A percentile compares a stretch with the other conserved stretches of the same genome.
These are phyloP conservation scores for Pollimyrus isidori DNA, from an alignment of 2,113 vertebrate species.

Conservation along the genomic window DNA sequence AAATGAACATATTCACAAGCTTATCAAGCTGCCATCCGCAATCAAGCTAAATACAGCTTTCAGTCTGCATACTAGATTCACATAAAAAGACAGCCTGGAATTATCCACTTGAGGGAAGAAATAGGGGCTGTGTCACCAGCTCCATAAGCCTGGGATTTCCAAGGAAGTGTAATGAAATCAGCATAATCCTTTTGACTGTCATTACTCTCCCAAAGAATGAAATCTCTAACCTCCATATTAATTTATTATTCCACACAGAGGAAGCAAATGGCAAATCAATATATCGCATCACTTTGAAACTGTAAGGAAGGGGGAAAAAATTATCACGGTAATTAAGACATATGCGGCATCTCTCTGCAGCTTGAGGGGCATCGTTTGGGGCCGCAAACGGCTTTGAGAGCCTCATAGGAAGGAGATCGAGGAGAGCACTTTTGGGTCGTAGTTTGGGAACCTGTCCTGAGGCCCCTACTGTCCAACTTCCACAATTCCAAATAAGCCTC, in stretches of 20 bases:
- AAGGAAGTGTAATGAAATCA: slow-evolving; percentile 57
- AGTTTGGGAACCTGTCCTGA: not conserved
- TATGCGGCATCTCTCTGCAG: slow-evolving; percentile 1
- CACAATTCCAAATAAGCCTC: no score
- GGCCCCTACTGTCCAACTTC: not conserved
- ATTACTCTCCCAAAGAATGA: slow-evolving; percentile 32
- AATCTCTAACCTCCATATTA: slow-evolving; percentile 39
- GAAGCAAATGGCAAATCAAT: slow-evolving; percentile 55
- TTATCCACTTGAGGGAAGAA: slow-evolving; percentile 26
- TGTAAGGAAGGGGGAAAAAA: slow-evolving; percentile 12
- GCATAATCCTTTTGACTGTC: slow-evolving; percentile 43
- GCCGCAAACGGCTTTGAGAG: slow-evolving; percentile 10
- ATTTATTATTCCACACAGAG: slow-evolving; percentile 54
- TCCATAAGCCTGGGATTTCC: slow-evolving; percentile 48
- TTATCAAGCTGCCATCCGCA: not conserved
- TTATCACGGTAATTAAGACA: slow-evolving; percentile 29
- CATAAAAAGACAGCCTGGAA: not conserved
- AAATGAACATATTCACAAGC: not conserved
- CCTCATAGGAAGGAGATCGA: not conserved
- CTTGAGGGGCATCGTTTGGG: no score
- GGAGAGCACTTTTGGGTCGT: not conserved
- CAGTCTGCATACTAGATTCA: not conserved
- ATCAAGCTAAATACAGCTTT: not conserved
- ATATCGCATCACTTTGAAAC: slow-evolving; percentile 38
- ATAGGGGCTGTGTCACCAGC: slow-evolving; percentile 28